Conservation (phyloP, 37 sponge, comb jelly and placozoan species). For the Halichondria panicea region DNA sequence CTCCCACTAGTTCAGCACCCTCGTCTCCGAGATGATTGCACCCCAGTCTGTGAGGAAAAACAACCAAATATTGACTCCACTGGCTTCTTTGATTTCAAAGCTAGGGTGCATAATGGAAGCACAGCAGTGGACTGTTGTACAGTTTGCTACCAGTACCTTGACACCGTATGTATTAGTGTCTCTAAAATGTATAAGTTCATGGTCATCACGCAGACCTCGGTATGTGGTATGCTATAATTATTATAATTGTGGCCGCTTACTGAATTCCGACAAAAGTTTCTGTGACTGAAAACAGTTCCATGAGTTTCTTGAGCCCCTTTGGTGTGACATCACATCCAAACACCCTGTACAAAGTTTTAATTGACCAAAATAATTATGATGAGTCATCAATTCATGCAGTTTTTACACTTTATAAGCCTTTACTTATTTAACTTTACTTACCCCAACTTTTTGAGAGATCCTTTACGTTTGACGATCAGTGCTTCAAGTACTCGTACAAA, state of each 20-base stretch:
- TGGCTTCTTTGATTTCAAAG: no score
- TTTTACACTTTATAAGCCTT: no score
- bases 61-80: no score
- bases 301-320: neutral
- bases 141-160: no score
- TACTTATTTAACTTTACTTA: no score
- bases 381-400: no score
- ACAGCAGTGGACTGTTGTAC: no score
- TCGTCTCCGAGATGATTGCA: constrained; percentile 9
- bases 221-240: neutral
- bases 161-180: no score
- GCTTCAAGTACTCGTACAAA: constrained; percentile 19
- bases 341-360: no score
- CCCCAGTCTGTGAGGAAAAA: neutral
- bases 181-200: no score
- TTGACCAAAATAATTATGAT: no score
- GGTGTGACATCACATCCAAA: constrained; percentile 9
- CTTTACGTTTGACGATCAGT: constrained; percentile 13
- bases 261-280: neutral
- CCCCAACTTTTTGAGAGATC: constrained; percentile 24
- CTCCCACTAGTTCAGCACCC: constrained; percentile 4
- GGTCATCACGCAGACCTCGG: neutral
- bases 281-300: neutral
- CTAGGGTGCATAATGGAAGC: no score
- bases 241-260: constrained; percentile 5